Evolutionary conservation across 2,113 vertebrate species (phyloP), one percentile per base, ranked within the genome.

Genomic region (Dicerorhinus sumatrensis): DNA sequence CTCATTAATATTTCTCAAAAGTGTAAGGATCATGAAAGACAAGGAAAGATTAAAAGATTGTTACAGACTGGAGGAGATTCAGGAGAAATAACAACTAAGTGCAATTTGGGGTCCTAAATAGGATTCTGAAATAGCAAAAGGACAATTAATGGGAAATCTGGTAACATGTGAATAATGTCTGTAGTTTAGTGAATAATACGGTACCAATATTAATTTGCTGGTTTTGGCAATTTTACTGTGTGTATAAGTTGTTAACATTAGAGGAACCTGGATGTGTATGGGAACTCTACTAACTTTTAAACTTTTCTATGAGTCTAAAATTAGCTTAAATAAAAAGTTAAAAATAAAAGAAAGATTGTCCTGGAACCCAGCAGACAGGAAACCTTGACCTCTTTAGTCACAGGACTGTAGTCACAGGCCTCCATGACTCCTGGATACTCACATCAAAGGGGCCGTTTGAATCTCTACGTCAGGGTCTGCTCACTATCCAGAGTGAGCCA

Each of bases 381-480:
- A 88, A 27, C 1, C 31, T 17, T 69, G 48, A 29, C 42, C n/a
- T 76, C 29, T 60, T 2, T 5, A 3, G 1, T 63, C 51, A 29
- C 0, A 70, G 65, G 14, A 54, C 51, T 51, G 12, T 51, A 12
- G 8, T 51, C 48, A 51, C 48, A 51, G 48, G 48, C 70, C n/a
- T 31, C 17, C 6, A 0, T 39, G 80, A 84, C 25, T 79, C 67
- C 23, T 42, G 25, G 13, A 25, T 31, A 10, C 0, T 65, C 3
- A 0, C 72, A 4, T n/a, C 1, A 73, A 90, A 21, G 36, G 14
- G 17, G n/a, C 4, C 2, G 3, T 70, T 36, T 54, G 56, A 11
- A 5, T 88, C 31, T 67, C 31, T 51, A 0, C 51, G 33, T 73
- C 6, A 69, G 3, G 39, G 3, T 79, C 51, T 23, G 2, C n/a